Base-by-base conservation (phyloP, 1,140 invertebrate genomes). In the Lysiphlebus fabarum region DNA sequence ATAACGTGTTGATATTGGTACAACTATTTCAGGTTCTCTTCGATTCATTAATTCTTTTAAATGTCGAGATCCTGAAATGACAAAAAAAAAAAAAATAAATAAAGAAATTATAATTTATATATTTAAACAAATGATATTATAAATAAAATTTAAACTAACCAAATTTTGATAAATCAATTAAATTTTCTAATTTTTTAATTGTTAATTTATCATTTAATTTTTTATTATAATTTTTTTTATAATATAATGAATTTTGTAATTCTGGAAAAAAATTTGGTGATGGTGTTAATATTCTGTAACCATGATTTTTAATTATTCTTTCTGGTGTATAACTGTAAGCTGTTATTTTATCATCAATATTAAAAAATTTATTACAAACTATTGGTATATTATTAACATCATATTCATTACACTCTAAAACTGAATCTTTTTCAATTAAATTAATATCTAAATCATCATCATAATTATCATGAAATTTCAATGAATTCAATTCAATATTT, bases 251-350 rank as follows among this genome's bases (percentile, higher is more conserved):
- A 33, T 6, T 36, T 48, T 17, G 33, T 36, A 36, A 10, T 38
- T 9, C 57, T 11, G 14, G 66, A 62, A 6, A 69, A 61, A 47
- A 60, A 67, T 17, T 64, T 69, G 72, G 65, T 7, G 71, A 72
- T 4, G 73, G 74, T 7, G 65, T 61, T 45, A 74, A 60, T 62
- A 77, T 77, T 43, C 68, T 65, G 47, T 74, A 78, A 41, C 74
- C 66, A 8, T 71, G 66, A 42, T 62, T 65, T 53, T 67, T 69
- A 34, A 77, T 67, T 54, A 77, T 56, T 43, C 72, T 71, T 55
- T 75, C 76, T 7, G 76, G 75, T 0, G 71, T 77, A 53, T 77
- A 76, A 54, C 69, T 73, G 14, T 69, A 42, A 12, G 3, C 11
- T 10, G 34, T 59, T 7, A n/a, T 58, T 0, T 58, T 11, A 9